phyloP scores from a whole-genome alignment of 2,888 invertebrate species.

The Carpatolechia fugitivella region DNA sequence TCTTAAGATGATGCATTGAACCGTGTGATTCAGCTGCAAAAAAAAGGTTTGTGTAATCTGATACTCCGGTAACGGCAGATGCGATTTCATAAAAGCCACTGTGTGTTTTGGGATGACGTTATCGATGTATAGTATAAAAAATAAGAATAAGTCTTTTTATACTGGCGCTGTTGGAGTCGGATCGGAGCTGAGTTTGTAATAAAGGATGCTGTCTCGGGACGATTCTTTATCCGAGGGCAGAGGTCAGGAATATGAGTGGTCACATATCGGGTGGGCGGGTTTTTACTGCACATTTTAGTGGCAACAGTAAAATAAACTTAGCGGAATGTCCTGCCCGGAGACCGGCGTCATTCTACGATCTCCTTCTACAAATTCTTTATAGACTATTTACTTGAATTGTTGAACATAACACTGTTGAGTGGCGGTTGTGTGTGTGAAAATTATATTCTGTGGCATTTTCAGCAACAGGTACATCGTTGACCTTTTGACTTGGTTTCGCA shows the following conservation, averaged over 20 bases:
- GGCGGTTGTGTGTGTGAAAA: slow-evolving; percentile 30
- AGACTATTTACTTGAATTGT: slow-evolving; percentile 54
- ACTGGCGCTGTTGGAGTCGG: neutral
- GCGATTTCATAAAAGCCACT: slow-evolving; percentile 1
- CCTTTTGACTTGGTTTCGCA: neutral
- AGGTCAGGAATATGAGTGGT: slow-evolving; percentile 66
- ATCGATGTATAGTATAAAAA: neutral
- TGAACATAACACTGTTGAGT: slow-evolving; percentile 52
- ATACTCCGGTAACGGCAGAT: slow-evolving; percentile 12
- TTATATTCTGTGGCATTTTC: neutral
- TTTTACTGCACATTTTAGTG: slow-evolving; percentile 68
- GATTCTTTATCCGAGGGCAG: slow-evolving; percentile 59
- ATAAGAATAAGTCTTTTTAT: neutral
- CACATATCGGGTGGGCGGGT: slow-evolving; percentile 66
- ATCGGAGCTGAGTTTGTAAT: slow-evolving; percentile 23
- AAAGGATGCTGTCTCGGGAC: slow-evolving; percentile 32
- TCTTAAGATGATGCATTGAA: slow-evolving; percentile 9
- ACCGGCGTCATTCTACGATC: slow-evolving; percentile 53
- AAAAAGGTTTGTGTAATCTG: slow-evolving; percentile 1
- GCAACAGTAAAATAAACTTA: slow-evolving; percentile 67
- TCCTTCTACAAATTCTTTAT: slow-evolving; percentile 54
- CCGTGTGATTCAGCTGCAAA: slow-evolving; percentile 3
- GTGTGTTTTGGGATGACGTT: slow-evolving; percentile 7
- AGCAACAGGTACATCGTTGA: neutral
- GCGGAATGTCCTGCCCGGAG: slow-evolving; percentile 56